A percentile compares a stretch with the other conserved stretches of the same genome.
These are phyloP conservation scores for Chelidonichthys spinosus DNA, from an alignment of 2,797 vertebrate genomes.

Conservation along the genomic window DNA sequence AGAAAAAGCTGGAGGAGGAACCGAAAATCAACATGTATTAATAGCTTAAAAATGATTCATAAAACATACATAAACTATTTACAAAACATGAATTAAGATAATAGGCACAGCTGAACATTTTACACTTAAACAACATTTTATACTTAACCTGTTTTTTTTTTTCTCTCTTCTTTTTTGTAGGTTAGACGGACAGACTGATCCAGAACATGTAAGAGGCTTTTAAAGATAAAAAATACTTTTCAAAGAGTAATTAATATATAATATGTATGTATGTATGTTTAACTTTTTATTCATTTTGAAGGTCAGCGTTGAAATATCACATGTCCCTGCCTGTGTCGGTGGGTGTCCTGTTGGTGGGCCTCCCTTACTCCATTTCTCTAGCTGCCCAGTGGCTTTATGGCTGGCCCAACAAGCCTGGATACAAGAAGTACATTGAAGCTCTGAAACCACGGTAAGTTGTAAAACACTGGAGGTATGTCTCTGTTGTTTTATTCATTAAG, in stretches of 20 bases:
- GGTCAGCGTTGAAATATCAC: constrained; percentile 69
- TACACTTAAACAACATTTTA: background rate
- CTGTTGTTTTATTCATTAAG: background rate
- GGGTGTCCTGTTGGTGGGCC: constrained; percentile 73
- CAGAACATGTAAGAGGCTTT: constrained; percentile 60
- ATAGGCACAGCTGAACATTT: background rate
- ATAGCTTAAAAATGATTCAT: background rate
- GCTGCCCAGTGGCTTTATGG: constrained; percentile 80
- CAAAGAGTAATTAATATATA: too few species aligned
- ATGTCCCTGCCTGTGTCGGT: constrained; percentile 74
- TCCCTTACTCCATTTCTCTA: constrained; percentile 80
- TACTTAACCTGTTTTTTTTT: background rate
- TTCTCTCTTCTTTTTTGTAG: constrained; percentile 21
- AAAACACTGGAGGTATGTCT: background rate
- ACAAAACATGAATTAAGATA: background rate
- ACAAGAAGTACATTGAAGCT: constrained; percentile 83
- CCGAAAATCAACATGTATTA: background rate
- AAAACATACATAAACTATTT: background rate
- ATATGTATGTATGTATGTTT: background rate
- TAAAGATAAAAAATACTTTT: background rate
- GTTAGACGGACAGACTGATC: background rate
- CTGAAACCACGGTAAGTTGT: constrained; percentile 79
- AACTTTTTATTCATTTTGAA: constrained; percentile 38
- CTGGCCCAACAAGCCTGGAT: constrained; percentile 83
- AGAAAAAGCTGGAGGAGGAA: background rate